Base-by-base conservation (phyloP, 2,888 invertebrate species). In the Sinohyriopsis cumingii region DNA sequence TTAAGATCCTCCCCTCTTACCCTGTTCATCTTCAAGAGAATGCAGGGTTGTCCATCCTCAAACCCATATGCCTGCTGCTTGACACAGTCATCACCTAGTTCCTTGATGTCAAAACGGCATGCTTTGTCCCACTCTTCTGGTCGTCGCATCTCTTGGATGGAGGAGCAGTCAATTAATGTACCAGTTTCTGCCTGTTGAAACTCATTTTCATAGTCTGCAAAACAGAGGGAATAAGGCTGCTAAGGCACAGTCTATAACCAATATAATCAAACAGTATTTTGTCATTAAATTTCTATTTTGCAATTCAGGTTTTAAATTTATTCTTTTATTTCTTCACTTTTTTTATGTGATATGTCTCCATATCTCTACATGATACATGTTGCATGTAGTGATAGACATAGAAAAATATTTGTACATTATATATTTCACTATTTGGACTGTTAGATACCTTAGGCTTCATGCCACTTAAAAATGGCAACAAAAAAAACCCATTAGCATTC, bases 11-110 rank as follows among this genome's bases (percentile, higher is more conserved):
- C 33, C 45, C 45, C 45, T 45, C 80, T 83, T 91, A 97, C 97
- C 94, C 95, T 97, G 91, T 99, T 99, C 83, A 99, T 92, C 91
- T 99, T 99, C 82, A 99, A 93, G 92, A 98, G 95, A 89, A 99
- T 95, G 91, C 99, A 99, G 22, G 99, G 99, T 70, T 91, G 94
- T 72, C 95, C 95, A 81, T 93, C 93, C 80, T 94, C 93, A 91
- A 94, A 99, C 88, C 97, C 97, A 91, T 95, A 99, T 85, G 94
- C 93, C 81, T 94, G 93, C 55, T 92, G 92, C 71, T 93, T 91
- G 73, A 94, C 93, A 91, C 98, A 98, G 66, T 87, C 82, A 18
- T 62, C 72, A 57, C 80, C 92, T 92, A 95, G 95, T 69, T 92
- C 91, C 28, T 71, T 74, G 65, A 95, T 91, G 63, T 95, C 93